A percentile compares a stretch with the other conserved stretches of the same genome.
Conservation (phyloP, 2,888 invertebrate genomes). For the Oscheius onirici region DNA sequence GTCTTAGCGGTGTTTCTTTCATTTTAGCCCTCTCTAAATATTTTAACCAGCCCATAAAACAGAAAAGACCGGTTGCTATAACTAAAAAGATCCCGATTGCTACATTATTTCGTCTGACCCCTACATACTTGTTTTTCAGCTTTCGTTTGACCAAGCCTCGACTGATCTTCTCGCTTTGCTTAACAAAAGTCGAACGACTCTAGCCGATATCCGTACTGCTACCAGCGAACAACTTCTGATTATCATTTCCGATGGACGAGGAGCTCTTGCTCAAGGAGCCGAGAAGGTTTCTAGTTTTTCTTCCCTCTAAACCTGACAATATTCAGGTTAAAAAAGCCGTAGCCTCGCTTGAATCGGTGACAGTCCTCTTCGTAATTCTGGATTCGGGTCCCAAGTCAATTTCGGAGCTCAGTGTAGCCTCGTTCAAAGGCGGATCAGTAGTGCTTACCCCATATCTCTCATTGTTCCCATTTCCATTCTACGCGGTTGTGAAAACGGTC, state of each 20-base stretch:
- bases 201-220: constrained; percentile 44
- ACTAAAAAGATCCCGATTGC: background rate
- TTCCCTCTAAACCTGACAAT: background rate
- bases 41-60: no score
- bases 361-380: constrained; percentile 92
- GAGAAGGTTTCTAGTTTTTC: constrained; percentile 77
- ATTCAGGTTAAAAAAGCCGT: constrained; percentile 51
- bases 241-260: constrained; percentile 92
- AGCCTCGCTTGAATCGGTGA: constrained; percentile 78
- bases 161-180: constrained; percentile 79
- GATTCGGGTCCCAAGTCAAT: constrained; percentile 95
- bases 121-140: constrained; percentile 51
- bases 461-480: constrained; percentile 96
- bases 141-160: constrained; percentile 85
- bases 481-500: constrained; percentile 81
- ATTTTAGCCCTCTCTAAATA: no score
- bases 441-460: constrained; percentile 82
- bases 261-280: constrained; percentile 86
- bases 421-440: constrained; percentile 76
- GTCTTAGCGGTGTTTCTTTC: no score
- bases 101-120: no score
- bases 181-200: constrained; percentile 33
- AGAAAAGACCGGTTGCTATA: no score
- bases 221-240: constrained; percentile 83
- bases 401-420: constrained; percentile 85